phyloP scores from a whole-genome alignment of 2,113 vertebrate genomes.

The Cyanoliseus patagonus region DNA sequence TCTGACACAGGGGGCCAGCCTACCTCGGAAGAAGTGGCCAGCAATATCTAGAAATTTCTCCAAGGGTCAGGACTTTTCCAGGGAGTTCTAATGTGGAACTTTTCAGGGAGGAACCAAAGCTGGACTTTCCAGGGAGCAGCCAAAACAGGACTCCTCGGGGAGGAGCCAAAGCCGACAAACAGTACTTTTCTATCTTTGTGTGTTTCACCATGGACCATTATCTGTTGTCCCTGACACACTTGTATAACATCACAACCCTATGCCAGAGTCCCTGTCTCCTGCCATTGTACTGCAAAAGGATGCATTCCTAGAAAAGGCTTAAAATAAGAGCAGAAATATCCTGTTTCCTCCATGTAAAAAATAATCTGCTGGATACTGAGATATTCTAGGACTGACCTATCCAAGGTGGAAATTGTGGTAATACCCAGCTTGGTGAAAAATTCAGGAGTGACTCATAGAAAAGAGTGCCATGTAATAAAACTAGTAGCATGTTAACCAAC shows the following conservation, averaged over 20 bases:
- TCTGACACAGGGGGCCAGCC: no score
- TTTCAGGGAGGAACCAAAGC: no score
- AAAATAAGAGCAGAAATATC: not conserved
- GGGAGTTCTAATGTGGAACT: no score
- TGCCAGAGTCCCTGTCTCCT: not conserved
- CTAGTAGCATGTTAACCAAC: not conserved
- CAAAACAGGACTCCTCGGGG: no score
- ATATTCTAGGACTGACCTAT: not conserved
- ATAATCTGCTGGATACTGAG: not conserved
- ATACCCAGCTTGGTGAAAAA: not conserved
- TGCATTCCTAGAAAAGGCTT: not conserved
- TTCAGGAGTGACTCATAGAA: not conserved
- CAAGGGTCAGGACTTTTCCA: no score
- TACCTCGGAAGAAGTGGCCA: no score
- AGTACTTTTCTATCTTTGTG: no score
- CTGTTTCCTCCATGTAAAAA: not conserved
- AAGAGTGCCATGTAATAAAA: not conserved
- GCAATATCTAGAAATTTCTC: no score
- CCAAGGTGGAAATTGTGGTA: constrained; percentile 38
- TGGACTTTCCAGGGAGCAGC: no score
- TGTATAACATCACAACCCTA: not conserved
- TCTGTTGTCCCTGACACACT: no score
- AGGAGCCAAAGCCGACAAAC: no score
- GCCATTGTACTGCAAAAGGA: not conserved
- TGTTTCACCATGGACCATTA: no score